Percentiles rank a stretch among this genome's conserved stretches.
These are phyloP conservation scores for Sinhomidia bicolor DNA, from an alignment of 2,888 invertebrate species.

Conservation along the genomic window DNA sequence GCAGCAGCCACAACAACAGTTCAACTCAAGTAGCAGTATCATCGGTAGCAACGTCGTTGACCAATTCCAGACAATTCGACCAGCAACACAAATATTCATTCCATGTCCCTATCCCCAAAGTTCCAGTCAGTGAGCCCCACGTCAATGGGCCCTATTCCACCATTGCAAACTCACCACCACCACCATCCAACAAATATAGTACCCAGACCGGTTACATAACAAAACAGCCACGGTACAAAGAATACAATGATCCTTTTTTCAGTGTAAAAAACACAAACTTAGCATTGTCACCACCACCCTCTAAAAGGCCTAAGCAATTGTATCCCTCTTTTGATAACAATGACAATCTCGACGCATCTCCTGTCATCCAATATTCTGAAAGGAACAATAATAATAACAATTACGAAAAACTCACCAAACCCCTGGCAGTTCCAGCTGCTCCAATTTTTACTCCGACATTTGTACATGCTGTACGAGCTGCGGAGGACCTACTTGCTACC, in stretches of 20 bases:
- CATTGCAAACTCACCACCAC: constrained; percentile 65
- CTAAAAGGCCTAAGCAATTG: constrained; percentile 54
- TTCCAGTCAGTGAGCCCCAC: constrained; percentile 79
- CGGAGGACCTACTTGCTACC: background rate
- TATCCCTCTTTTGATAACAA: constrained; percentile 17
- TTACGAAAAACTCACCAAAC: constrained; percentile 33
- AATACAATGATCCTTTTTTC: constrained; percentile 53
- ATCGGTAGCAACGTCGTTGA: constrained; percentile 55
- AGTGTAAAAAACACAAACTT: constrained; percentile 10
- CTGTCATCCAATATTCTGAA: constrained; percentile 20
- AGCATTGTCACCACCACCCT: constrained; percentile 22
- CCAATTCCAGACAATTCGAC: constrained; percentile 62
- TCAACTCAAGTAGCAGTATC: constrained; percentile 50
- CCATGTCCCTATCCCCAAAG: constrained; percentile 77
- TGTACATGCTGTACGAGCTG: constrained; percentile 19
- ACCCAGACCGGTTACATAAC: constrained; percentile 77
- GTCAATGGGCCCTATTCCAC: constrained; percentile 63
- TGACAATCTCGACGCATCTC: constrained; percentile 57
- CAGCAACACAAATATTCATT: constrained; percentile 65
- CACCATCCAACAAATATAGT: constrained; percentile 71
- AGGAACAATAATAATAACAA: constrained; percentile 62
- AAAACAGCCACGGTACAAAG: constrained; percentile 53
- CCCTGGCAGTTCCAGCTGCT: constrained; percentile 12
- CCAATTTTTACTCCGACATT: constrained; percentile 18
- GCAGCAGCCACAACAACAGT: constrained; percentile 57